These are phyloP conservation scores for Bimastos eiseni DNA, from an alignment of 2,888 invertebrate genomes.

Conservation along the genomic window DNA sequence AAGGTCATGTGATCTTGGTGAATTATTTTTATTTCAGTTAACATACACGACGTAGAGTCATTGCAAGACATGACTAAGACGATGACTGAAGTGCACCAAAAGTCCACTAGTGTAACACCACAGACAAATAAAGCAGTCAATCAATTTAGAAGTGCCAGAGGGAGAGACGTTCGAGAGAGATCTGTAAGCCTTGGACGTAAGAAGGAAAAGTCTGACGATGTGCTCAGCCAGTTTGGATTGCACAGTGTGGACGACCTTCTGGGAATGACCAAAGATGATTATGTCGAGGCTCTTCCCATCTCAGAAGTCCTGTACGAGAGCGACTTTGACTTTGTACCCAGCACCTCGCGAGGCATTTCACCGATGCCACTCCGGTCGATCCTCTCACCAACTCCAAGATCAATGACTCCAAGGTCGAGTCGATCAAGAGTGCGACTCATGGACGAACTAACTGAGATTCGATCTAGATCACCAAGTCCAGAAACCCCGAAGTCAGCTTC, in stretches of 20 bases:
- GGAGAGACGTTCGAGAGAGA: background rate
- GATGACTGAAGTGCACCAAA: background rate
- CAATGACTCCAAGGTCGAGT: slow-evolving; percentile 39
- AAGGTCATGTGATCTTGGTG: background rate
- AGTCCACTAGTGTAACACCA: background rate
- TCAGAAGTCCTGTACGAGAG: slow-evolving; percentile 35
- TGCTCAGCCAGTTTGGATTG: slow-evolving; percentile 52
- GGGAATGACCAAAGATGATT: slow-evolving; percentile 42
- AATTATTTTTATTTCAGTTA: slow-evolving; percentile 37
- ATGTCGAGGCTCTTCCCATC: slow-evolving; percentile 27
- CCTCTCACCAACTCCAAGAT: slow-evolving; percentile 39
- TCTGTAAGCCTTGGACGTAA: background rate
- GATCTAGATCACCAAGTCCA: slow-evolving; percentile 44
- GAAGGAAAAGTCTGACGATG: slow-evolving; percentile 25
- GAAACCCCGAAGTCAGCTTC: slow-evolving; percentile 28
- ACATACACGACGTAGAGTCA: slow-evolving; percentile 36
- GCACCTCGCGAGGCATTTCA: background rate
- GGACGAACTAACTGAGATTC: slow-evolving; percentile 38
- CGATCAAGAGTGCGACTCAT: slow-evolving; percentile 39
- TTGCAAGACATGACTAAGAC: slow-evolving; percentile 24
- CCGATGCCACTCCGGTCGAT: slow-evolving; percentile 42
- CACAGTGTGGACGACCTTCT: slow-evolving; percentile 56
- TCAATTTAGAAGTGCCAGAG: background rate
- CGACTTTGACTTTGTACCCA: slow-evolving; percentile 32
- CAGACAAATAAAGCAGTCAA: background rate